Conservation (phyloP, 2,797 vertebrate genomes). For the Huso huso region DNA sequence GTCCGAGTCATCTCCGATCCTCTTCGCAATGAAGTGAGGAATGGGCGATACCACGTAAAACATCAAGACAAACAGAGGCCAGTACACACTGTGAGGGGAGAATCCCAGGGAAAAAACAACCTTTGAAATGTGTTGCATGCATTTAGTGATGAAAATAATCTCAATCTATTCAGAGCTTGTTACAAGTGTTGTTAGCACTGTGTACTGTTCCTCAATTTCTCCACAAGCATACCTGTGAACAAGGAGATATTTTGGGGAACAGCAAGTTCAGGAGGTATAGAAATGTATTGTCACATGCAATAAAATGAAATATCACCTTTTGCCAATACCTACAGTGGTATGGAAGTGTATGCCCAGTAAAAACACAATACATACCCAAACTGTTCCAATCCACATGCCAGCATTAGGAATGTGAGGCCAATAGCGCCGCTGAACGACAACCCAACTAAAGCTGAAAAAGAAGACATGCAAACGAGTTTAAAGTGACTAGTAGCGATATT, state of each 20-base stretch:
- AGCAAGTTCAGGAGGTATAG: too few relatives aligned
- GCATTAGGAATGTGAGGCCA: constrained; percentile 85
- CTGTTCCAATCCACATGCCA: constrained; percentile 81
- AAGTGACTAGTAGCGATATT: neutral
- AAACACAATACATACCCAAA: constrained; percentile 65
- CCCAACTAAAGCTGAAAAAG: constrained; percentile 74
- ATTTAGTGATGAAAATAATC: too few relatives aligned
- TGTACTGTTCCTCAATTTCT: too few relatives aligned
- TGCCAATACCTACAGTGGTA: too few relatives aligned
- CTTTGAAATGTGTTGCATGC: neutral
- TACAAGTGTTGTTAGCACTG: too few relatives aligned
- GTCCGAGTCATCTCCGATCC: constrained; percentile 72
- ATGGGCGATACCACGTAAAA: constrained; percentile 85
- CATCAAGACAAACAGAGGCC: constrained; percentile 87
- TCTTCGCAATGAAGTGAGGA: constrained; percentile 80
- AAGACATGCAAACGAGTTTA: constrained; percentile 13
- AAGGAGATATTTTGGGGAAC: too few relatives aligned
- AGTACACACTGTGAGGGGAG: constrained; percentile 69
- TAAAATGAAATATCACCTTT: too few relatives aligned
- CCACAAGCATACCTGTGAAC: too few relatives aligned
- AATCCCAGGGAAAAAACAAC: neutral
- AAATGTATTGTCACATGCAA: too few relatives aligned
- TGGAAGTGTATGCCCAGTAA: constrained; percentile 1
- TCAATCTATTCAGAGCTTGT: too few relatives aligned
- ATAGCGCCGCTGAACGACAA: constrained; percentile 90